Conservation (phyloP, 2,797 vertebrate genomes). For the Cossypha caffra region DNA sequence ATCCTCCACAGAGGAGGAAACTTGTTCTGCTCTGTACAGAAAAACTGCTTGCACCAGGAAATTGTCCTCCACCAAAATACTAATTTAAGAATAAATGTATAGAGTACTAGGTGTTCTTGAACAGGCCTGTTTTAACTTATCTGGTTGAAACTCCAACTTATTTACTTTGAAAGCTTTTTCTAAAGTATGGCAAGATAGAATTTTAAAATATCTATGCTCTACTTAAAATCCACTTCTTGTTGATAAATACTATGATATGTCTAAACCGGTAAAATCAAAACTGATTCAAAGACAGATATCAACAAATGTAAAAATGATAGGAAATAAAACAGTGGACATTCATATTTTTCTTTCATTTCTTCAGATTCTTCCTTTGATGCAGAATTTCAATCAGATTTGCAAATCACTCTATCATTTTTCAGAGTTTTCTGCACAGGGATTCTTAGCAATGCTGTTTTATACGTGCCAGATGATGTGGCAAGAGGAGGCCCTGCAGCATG, state of each 20-base stretch:
- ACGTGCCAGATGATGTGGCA: neutral
- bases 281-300: neutral
- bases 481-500: neutral
- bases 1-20: neutral
- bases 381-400: neutral
- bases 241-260: neutral
- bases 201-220: neutral
- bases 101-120: neutral
- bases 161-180: neutral
- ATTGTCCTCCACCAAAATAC: neutral
- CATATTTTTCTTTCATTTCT: neutral
- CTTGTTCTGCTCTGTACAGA: neutral
- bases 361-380: neutral
- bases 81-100: neutral
- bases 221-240: neutral
- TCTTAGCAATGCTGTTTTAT: neutral
- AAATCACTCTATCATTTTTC: neutral
- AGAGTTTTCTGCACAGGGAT: neutral
- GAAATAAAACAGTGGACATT: neutral
- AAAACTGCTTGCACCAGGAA: neutral
- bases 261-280: neutral
- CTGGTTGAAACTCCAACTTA: neutral
- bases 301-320: neutral
- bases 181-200: neutral
- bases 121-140: neutral